Evolutionary conservation across 1,140 invertebrate genomes (phyloP), one percentile per base, ranked within the genome.

Genomic region (Drosophila pandora): DNA sequence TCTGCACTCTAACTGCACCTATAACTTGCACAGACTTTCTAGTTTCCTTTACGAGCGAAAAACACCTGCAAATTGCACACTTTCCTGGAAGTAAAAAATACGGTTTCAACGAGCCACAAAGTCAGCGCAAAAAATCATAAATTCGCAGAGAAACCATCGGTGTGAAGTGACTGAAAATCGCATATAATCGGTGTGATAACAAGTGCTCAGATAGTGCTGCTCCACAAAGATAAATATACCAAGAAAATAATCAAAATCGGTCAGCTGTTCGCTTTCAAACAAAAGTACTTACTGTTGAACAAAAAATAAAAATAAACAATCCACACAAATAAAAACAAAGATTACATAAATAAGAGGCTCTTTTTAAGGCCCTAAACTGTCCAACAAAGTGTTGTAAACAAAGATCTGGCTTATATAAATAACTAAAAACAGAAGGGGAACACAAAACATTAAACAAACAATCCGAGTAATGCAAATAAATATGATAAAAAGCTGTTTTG

Each of bases 401-500:
- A 70, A 70, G 67, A 70, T 61, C 47, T 57, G 69, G 45, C 70
- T 65, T 65, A 75, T 74, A 65, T 76, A 73, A 77, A 85, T 84
- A 84, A 69, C 61, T 77, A 53, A 47, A 32, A 50, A 12, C 32
- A 17, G 63, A 64, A 32, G 47, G 65, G 32, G 49, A 28, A 30
- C 56, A 56, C 22, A 22, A 22, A 47, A 47, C 17, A 43, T 48
- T 21, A 43, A 43, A 21, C 41, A 43, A 50, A 64, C 61, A 64
- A 74, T 64, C 49, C 67, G 69, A 73, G 70, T 62, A 72, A 62
- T 43, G 68, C 53, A 68, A 65, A 75, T 69, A 77, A 71, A 61
- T 72, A 72, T 70, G 73, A 80, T 81, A 77, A 84, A 87, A 81
- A 77, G 82, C 81, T 73, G 62, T 23, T 30, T 54, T 58, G 49